Evolutionary conservation across 2,797 vertebrate genomes (phyloP).

Genomic region (Enteromius anoplus): DNA sequence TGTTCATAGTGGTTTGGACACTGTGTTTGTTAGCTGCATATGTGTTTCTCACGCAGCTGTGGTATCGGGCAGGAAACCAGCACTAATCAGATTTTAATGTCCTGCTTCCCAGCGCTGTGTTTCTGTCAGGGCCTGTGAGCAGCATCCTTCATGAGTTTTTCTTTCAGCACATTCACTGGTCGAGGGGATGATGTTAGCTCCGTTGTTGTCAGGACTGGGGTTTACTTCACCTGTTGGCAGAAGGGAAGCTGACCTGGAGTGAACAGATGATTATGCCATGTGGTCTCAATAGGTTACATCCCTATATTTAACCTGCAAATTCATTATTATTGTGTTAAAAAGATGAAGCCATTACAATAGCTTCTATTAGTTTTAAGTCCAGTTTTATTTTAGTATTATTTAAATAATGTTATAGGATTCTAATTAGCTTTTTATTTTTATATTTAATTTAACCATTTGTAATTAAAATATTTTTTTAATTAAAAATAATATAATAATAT

Average conservation of each 20-base stretch:
- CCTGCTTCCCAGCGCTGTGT: conserved; percentile 14
- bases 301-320: not conserved
- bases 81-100: conserved; percentile 35
- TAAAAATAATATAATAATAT: no score
- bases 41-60: not conserved
- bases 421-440: not conserved
- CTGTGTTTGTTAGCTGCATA: not conserved
- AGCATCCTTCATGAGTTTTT: conserved; percentile 15
- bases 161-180: not conserved
- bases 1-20: not conserved
- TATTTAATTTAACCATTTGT: no score
- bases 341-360: no score
- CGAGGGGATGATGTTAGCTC: not conserved
- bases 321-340: not conserved
- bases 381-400: not conserved
- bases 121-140: conserved; percentile 3
- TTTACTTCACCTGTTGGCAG: conserved; percentile 11
- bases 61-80: conserved; percentile 11
- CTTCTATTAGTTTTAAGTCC: not conserved
- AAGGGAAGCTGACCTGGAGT: not conserved
- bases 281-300: not conserved
- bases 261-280: not conserved
- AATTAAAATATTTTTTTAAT: not conserved
- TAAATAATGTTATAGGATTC: not conserved
- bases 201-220: conserved; percentile 4